Percentiles rank a stretch among this genome's conserved stretches.
These are phyloP conservation scores for Tryphoninae sp. DNA, from an alignment of 2,888 invertebrate species.

Conservation along the genomic window DNA sequence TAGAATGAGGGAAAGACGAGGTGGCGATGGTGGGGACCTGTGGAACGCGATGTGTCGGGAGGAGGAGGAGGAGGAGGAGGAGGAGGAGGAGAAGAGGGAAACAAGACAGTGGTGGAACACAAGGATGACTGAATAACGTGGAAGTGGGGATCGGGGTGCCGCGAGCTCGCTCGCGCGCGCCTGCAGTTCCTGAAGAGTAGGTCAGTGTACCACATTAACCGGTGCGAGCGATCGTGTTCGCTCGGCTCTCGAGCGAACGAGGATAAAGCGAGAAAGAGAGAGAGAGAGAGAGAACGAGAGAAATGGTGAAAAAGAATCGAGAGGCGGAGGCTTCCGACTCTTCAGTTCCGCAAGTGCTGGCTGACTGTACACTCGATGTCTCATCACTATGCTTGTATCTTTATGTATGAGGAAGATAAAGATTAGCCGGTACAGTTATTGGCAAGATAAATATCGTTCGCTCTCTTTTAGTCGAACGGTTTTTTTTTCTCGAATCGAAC, in stretches of 20 bases:
- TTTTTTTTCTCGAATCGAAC: background rate
- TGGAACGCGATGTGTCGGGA: constrained; percentile 6
- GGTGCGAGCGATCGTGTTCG: constrained; percentile 68
- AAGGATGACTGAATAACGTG: constrained; percentile 69
- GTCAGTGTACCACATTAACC: constrained; percentile 81
- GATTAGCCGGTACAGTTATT: background rate
- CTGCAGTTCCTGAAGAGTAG: constrained; percentile 76
- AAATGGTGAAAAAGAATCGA: constrained; percentile 25
- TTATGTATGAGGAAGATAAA: background rate
- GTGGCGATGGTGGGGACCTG: background rate
- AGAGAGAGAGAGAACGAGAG: background rate
- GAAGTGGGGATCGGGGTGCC: constrained; percentile 57
- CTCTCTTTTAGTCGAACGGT: background rate
- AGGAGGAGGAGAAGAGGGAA: constrained; percentile 52
- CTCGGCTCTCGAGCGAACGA: constrained; percentile 46
- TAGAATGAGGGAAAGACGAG: constrained; percentile 53
- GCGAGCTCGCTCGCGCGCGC: constrained; percentile 65
- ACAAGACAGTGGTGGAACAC: constrained; percentile 55
- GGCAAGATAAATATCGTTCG: background rate
- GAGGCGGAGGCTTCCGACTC: constrained; percentile 69
- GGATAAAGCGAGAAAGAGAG: constrained; percentile 38
- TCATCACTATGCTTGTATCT: background rate
- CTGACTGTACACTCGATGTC: constrained; percentile 41
- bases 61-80: constrained; percentile 9
- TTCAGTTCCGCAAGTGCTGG: constrained; percentile 69